Base-by-base conservation (phyloP, 2,797 vertebrate species). In the Sarcoramphus papa region DNA sequence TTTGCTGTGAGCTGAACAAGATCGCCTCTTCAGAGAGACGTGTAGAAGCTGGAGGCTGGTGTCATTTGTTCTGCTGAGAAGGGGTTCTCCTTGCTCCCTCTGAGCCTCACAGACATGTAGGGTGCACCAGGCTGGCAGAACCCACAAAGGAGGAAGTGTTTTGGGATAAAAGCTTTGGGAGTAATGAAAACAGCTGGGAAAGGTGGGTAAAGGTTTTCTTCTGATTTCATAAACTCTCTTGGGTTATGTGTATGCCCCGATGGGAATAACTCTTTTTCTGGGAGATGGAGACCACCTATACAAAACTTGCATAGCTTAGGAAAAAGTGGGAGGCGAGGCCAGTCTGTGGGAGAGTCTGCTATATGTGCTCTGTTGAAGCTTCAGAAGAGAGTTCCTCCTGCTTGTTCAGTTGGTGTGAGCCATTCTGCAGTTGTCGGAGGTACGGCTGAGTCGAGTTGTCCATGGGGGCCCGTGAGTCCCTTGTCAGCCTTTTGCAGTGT, bases 371-470 rank as follows among this genome's bases (percentile, higher is more conserved):
- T 54, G 37, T 51, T n/a, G 64, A 84, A 45, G 20, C 9, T 80
- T 87, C 31, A 54, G 25, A 37, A 69, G 20, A 80, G 31, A 78
- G 17, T 7, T 74, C 14, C n/a, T 90, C 57, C 62, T 65, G 8
- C 73, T 30, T 89, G 24, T 19, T 53, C n/a, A 6, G 2, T 6
- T 20, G 40, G 4, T 41, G 4, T 12, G 53, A n/a, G 64, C 35
- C 21, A 11, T 41, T 57, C 35, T 75, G 43, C 33, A 33, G n/a
- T 3, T 53, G 48, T 54, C 48, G 33, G 65, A 78, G 51, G n/a
- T 60, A 24, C 0, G 2, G 11, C 60, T 69, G 77, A 65, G 50
- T n/a, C 0, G 0, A n/a, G 50, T 54, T 18, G 5, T 74, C 51
- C 33, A 8, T 18, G 35, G n/a, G 18, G 27, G 21, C 21, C 7